Conservation (phyloP, 2,888 invertebrate species). For the Hanleya hanleyi region DNA sequence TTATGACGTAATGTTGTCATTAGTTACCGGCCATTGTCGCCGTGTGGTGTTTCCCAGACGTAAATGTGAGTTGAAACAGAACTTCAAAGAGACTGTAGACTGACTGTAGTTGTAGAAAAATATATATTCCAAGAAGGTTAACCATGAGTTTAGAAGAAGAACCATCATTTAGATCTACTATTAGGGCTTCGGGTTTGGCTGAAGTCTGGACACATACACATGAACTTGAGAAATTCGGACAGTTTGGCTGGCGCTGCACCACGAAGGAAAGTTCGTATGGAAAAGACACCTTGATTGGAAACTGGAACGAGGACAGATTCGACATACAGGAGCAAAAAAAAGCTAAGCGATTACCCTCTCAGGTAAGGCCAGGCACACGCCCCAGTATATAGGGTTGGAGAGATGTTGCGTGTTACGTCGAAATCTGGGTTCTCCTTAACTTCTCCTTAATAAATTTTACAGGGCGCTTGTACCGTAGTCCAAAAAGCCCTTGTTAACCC, state of each 20-base stretch:
- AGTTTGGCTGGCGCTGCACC: constrained; percentile 68
- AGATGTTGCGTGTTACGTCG: no score
- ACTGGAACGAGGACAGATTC: constrained; percentile 68
- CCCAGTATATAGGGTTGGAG: neutral
- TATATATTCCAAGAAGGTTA: no score
- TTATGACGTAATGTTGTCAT: no score
- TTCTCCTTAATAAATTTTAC: no score
- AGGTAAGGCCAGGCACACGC: constrained; percentile 45
- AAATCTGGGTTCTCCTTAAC: no score
- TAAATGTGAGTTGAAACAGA: no score
- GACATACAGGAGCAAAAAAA: constrained; percentile 57
- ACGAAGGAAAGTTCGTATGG: constrained; percentile 63
- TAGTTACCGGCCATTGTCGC: no score
- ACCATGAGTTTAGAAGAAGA: constrained; percentile 39
- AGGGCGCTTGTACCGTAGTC: no score
- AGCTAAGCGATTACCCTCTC: constrained; percentile 65
- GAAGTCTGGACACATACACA: constrained; percentile 65
- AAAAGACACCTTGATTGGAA: constrained; percentile 63
- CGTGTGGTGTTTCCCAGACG: no score
- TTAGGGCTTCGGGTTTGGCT: constrained; percentile 59
- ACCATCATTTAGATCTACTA: constrained; percentile 59
- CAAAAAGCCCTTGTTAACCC: no score
- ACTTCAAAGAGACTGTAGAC: no score
- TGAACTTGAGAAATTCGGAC: constrained; percentile 57
- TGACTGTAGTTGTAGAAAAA: no score